Conservation (phyloP, 2,113 vertebrate genomes). For the Notiomystis cincta region DNA sequence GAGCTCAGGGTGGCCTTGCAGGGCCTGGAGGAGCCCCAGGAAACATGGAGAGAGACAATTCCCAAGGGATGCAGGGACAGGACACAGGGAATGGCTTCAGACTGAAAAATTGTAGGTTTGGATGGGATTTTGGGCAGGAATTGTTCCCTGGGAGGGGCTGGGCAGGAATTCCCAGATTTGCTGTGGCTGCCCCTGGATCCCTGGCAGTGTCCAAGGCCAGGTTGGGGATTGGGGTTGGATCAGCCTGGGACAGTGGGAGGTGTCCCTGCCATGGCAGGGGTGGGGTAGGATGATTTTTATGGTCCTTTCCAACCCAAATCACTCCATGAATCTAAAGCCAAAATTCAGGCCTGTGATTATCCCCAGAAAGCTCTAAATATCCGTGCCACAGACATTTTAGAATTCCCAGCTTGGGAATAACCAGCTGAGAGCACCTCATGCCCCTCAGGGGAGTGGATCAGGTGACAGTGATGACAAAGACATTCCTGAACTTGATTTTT, state of each 20-base stretch:
- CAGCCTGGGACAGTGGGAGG: background rate
- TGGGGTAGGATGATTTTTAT: fast-evolving
- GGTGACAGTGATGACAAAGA: background rate
- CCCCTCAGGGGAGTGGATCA: background rate
- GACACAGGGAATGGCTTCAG: background rate
- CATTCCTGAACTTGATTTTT: background rate
- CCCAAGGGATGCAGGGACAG: background rate
- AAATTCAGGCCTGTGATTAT: background rate
- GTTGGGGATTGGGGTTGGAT: background rate
- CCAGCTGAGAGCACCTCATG: background rate
- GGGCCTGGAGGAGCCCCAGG: background rate
- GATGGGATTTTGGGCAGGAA: background rate
- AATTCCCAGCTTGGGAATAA: background rate
- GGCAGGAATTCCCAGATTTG: background rate
- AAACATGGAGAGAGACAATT: background rate
- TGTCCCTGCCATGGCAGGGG: background rate
- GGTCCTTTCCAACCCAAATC: background rate
- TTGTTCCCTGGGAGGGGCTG: background rate
- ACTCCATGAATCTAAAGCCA: background rate
- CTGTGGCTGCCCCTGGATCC: background rate
- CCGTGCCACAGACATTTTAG: background rate
- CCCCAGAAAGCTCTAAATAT: background rate
- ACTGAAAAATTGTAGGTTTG: too few species aligned
- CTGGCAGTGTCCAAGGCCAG: background rate
- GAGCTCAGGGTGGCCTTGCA: background rate